Evolutionary conservation across 2,888 invertebrate genomes (phyloP), one percentile per base, ranked within the genome.

Genomic region (Erebia epiphron): DNA sequence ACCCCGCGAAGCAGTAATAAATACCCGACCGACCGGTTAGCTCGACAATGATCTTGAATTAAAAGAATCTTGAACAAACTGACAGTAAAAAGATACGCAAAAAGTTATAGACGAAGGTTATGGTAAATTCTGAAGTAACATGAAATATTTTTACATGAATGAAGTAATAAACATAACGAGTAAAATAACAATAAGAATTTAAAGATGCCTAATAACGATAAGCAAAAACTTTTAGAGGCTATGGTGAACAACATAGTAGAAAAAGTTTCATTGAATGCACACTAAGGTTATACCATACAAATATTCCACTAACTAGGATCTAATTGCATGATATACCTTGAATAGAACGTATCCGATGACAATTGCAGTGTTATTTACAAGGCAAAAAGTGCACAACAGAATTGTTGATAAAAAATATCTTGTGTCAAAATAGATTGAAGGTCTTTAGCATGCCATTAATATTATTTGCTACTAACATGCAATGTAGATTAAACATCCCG

Each of bases 21-120:
- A 3, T 46, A 43, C 64, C 16, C 62, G 62, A 21, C 49, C 46
- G 62, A 64, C 52, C 52, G 52, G 52, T 41, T 64, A 64, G 52
- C 41, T 52, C 52, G 49, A 18, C 58, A 49, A 49, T 67, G 67
- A 58, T 67, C 67, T 67, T 67, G 67, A 67, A 67, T 57, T 50
- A 67, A 21, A 11, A 61, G n/a, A 52, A 64, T 64, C 64, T 14
- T 57, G 18, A 62, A 62, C 62, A 21, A 26, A 61, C 9, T 11
- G 4, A 18, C 41, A 5, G 11, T 16, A 61, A 61, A 49, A 49
- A 61, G 16, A 43, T 11, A 46, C 2, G 18, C 43, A 61, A 61
- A 57, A 61, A 62, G 21, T 11, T 8, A n/a, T 18, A 5, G n/a
- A 8, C 21, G 21, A 62, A 62, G 18, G 62, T 13, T 49, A 62